Percentiles rank a stretch among this genome's conserved stretches.
These are phyloP conservation scores for Drosophila trapezifrons DNA, from an alignment of 1,140 invertebrate species.

Conservation along the genomic window DNA sequence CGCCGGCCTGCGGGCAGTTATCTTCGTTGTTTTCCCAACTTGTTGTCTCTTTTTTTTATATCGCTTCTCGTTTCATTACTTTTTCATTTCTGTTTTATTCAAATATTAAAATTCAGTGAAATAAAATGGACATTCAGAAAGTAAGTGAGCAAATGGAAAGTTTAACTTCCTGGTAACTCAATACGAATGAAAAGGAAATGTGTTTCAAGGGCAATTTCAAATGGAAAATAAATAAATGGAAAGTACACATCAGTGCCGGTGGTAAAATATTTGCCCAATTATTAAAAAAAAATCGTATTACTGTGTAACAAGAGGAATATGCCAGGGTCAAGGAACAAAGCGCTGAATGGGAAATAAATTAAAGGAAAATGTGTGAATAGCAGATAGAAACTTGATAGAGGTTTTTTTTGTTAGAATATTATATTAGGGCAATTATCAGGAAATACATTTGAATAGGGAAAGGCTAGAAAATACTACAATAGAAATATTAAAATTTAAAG, in stretches of 20 bases:
- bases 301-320: constrained; percentile 3
- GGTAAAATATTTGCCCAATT: constrained; percentile 20
- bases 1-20: constrained; percentile 9
- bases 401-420: background rate
- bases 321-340: too few species aligned
- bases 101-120: constrained; percentile 13
- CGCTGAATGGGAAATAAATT: too few species aligned
- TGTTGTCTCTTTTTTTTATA: background rate
- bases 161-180: constrained; percentile 23
- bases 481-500: background rate
- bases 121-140: background rate
- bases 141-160: constrained; percentile 13
- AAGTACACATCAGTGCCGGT: background rate
- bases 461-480: background rate
- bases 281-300: background rate
- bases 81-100: constrained; percentile 10
- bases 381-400: background rate
- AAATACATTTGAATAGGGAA: too few species aligned
- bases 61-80: constrained; percentile 16
- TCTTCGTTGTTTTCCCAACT: background rate
- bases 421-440: background rate
- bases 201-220: constrained; percentile 2
- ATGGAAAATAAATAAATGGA: constrained; percentile 16
- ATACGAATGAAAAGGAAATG: constrained; percentile 11
- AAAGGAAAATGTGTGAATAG: background rate